Base-by-base conservation (phyloP, 2,797 vertebrate genomes). In the Sphenodon punctatus region DNA sequence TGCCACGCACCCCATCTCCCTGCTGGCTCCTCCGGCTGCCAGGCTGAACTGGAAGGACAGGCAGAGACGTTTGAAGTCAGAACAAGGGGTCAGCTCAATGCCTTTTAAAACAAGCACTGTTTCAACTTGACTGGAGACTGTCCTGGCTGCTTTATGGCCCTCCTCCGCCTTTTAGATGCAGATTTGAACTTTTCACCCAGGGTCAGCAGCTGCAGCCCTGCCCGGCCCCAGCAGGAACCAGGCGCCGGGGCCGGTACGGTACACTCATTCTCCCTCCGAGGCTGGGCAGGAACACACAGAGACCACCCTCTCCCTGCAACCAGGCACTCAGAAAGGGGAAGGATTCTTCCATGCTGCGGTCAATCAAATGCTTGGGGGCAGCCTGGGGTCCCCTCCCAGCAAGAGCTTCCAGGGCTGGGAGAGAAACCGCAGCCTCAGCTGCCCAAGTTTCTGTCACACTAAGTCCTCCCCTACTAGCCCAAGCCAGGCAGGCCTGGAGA, bases 181-280 rank as follows among this genome's bases (percentile, higher is more conserved):
- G 93, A 93, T 93, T 80, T 95, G 94, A 95, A 95, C 94, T 95
- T 93, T 95, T 95, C 92, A 94, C 94, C 93, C 93, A 7, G 84
- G 91, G 93, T 88, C 74, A 61, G 89, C 92, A 94, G 92, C 94
- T 94, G 93, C 75, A 10, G 71, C 41, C 64, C 87, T 38, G 65
- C 82, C 4, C 22, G 8, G 86, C 80, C 92, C 80, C 88, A 85
- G 90, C 86, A 25, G 92, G 90, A 90, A 88, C 86, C 71, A 60
- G 64, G 89, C 68, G 4, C 87, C 36, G 3, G 65, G 74, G 64
- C 81, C 71, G n/a, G n/a, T n/a, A n/a, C n/a, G n/a, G n/a, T n/a
- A 0, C 2, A 39, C 59, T n/a, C 67, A 10, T 66, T 12, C 11
- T n/a, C 42, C 5, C 36, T 1, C 2, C 20, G 7, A 1, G 39